phyloP scores from a whole-genome alignment of 2,888 invertebrate species.

The Trissolcus brochymenae region DNA sequence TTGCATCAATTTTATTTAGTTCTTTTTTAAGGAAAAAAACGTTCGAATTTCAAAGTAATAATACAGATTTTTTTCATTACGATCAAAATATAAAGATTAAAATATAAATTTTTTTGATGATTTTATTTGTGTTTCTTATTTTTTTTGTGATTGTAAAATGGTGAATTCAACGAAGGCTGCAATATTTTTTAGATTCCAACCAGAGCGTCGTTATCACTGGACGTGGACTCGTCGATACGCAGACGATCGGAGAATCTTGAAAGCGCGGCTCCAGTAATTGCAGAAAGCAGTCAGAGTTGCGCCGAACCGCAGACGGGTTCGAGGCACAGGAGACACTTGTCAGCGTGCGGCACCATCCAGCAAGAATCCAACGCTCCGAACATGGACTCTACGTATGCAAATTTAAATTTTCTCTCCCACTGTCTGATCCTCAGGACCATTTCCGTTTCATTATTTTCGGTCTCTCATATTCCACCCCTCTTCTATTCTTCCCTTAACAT shows the following conservation, averaged over 20 bases:
- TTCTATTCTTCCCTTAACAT: neutral
- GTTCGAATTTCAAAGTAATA: no score
- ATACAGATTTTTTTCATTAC: no score
- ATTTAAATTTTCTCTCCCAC: conserved; percentile 2
- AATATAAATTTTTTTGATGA: no score
- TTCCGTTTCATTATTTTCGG: conserved; percentile 13
- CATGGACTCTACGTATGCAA: conserved; percentile 73
- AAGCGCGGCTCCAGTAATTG: conserved; percentile 78
- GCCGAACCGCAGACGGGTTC: conserved; percentile 74
- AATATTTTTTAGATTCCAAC: conserved; percentile 77
- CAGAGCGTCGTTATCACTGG: conserved; percentile 81
- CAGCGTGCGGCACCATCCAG: conserved; percentile 77
- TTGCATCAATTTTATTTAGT: no score
- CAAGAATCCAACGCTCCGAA: conserved; percentile 68
- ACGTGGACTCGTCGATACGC: conserved; percentile 78
- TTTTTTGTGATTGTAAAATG: neutral
- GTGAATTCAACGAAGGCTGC: no score
- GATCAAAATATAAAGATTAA: no score
- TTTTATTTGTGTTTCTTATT: neutral
- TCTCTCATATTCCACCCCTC: conserved; percentile 5
- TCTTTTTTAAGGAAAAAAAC: no score
- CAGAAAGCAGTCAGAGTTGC: conserved; percentile 74
- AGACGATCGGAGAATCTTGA: conserved; percentile 80
- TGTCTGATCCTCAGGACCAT: neutral
- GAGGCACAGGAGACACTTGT: conserved; percentile 79